Conservation (phyloP, 2,888 invertebrate genomes). For the Epirrhoe alternata region DNA sequence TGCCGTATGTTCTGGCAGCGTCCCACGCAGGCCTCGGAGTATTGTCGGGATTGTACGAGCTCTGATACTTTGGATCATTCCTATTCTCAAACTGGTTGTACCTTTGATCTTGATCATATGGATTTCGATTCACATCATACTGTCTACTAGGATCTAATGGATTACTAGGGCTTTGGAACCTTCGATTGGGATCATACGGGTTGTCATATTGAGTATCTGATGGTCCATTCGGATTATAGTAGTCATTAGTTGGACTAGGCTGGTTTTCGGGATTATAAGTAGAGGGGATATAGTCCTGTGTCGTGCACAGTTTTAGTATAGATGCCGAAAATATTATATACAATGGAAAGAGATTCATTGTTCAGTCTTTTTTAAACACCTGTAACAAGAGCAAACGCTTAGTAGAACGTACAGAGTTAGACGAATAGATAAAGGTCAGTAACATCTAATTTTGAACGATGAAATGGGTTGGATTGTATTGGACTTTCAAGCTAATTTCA, state of each 20-base stretch:
- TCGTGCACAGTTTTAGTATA: slow-evolving; percentile 59
- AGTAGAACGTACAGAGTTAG: slow-evolving; percentile 16
- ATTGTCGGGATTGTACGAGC: slow-evolving; percentile 51
- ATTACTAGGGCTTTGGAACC: slow-evolving; percentile 45
- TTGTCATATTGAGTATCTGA: slow-evolving; percentile 69
- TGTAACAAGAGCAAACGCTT: slow-evolving; percentile 54
- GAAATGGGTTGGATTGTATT: not conserved
- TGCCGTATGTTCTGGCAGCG: slow-evolving; percentile 56
- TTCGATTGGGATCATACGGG: slow-evolving; percentile 69
- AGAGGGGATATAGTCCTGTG: slow-evolving; percentile 71
- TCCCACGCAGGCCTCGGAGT: slow-evolving; percentile 70
- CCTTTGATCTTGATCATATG: slow-evolving; percentile 56
- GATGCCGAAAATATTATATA: slow-evolving; percentile 54
- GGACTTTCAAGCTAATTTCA: slow-evolving; percentile 22
- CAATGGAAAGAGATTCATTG: slow-evolving; percentile 71
- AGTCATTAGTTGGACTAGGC: slow-evolving; percentile 72
- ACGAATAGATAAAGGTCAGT: slow-evolving; percentile 33
- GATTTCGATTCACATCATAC: slow-evolving; percentile 53
- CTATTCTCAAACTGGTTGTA: slow-evolving; percentile 59
- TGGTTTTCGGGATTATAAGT: slow-evolving; percentile 70
- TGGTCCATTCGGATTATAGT: slow-evolving; percentile 48
- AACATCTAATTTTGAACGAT: slow-evolving; percentile 42
- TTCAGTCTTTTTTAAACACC: slow-evolving; percentile 68
- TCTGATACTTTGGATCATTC: slow-evolving; percentile 54
- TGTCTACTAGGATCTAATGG: slow-evolving; percentile 46